Percentiles rank a stretch among this genome's conserved stretches.
Conservation (phyloP, 2,113 vertebrate species). For the Zonotrichia leucophrys region DNA sequence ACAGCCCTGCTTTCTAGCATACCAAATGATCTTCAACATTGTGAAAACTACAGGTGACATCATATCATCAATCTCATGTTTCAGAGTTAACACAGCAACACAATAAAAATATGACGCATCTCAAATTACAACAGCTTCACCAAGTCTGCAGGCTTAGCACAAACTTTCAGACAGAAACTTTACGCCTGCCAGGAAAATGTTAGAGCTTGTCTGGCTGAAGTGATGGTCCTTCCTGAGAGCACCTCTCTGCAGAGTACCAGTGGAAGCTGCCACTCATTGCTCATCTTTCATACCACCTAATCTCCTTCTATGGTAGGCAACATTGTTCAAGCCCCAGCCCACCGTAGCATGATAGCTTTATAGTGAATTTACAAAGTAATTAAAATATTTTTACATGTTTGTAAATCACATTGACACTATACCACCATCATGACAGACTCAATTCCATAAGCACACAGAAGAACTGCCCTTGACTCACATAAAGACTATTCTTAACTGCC, state of each 20-base stretch:
- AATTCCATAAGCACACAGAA: background rate
- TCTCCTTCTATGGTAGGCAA: background rate
- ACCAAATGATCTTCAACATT: background rate
- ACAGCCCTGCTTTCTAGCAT: background rate
- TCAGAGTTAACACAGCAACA: background rate
- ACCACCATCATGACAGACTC: fast-evolving
- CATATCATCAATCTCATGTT: slow-evolving; percentile 3
- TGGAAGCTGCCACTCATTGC: background rate
- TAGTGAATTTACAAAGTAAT: background rate
- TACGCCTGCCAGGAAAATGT: background rate
- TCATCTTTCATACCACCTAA: background rate
- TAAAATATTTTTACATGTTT: background rate
- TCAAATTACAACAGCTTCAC: slow-evolving; percentile 2
- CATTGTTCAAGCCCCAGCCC: background rate
- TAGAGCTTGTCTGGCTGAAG: background rate
- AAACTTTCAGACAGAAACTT: background rate
- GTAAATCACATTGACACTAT: background rate
- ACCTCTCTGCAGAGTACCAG: background rate
- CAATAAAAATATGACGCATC: background rate
- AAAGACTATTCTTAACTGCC: background rate
- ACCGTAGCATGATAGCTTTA: background rate
- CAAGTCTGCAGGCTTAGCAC: background rate
- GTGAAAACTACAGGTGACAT: slow-evolving; percentile 4
- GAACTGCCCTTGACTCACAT: background rate
- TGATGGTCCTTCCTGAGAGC: background rate